Base-by-base conservation (phyloP, 2,113 vertebrate genomes). In the Tympanuchus pallidicinctus region DNA sequence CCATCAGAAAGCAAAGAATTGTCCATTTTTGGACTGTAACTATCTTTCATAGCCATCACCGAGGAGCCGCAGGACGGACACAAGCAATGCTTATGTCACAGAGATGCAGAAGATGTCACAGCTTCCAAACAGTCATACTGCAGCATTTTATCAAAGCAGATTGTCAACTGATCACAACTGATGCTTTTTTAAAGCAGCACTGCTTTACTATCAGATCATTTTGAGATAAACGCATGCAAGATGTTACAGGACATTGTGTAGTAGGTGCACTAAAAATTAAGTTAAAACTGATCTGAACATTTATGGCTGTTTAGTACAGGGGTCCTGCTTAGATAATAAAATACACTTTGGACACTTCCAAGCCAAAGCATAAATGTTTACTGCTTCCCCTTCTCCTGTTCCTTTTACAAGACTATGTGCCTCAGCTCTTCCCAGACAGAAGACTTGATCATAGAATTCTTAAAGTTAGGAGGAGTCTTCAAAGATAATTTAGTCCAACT, bases 91-190 rank as follows among this genome's bases (percentile, higher is more conserved):
- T 94, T 88, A 34, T 70, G 32, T 14, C 75, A 32, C 34, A 6
- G 42, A 82, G 67, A 54, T 40, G 64, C 71, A 48, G 43, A 21
- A 75, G 63, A 54, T 77, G n/a, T 38, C 45, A 48, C 1, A 36
- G 56, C 79, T 80, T 59, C 66, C 56, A 36, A 82, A 80, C 3
- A 76, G 21, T 28, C 12, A 3, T n/a, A 43, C 54, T 59, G 52
- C 32, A 72, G 16, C 15, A 4, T 24, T 8, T 0, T 2, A 61
- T 45, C 59, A 82, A 85, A 92, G 78, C 0, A 0, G 21, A 80
- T 32, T 90, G 64, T 30, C 72, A 82, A 82, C 21, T 38, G 54
- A 77, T 48, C 79, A 34, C 63, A 70, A 91, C 50, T 80, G 24
- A 27, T 80, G 60, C 28, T 38, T 38, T 38, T 38, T 38, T 38